Conservation (phyloP, 2,113 vertebrate genomes). For the Okapia johnstoni region DNA sequence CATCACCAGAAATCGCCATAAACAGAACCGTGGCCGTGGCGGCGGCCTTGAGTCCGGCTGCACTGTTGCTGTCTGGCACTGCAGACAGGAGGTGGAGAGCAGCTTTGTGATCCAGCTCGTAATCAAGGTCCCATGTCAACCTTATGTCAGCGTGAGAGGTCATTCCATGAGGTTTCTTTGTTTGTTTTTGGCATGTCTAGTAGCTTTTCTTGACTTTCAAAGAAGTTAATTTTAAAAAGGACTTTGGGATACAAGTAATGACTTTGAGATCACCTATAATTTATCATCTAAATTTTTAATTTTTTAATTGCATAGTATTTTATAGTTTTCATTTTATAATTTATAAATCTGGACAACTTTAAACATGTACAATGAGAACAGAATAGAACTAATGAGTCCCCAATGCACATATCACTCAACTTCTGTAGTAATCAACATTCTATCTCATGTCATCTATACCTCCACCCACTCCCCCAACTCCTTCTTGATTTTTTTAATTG, state of each 20-base stretch:
- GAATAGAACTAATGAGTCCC: not conserved
- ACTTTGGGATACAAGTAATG: not conserved
- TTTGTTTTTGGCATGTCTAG: not conserved
- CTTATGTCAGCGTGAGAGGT: too few species aligned
- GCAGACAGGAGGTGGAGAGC: not conserved
- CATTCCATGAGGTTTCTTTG: not conserved
- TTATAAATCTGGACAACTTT: not conserved
- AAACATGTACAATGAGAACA: not conserved
- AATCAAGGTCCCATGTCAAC: fast-evolving
- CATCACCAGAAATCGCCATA: not conserved
- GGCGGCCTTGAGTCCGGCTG: not conserved
- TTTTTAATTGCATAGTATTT: not conserved
- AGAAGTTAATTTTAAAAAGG: not conserved
- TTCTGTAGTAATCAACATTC: not conserved
- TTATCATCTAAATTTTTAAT: not conserved
- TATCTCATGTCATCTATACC: not conserved
- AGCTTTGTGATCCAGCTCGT: not conserved
- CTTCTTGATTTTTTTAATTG: not conserved
- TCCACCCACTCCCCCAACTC: not conserved
- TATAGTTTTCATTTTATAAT: not conserved
- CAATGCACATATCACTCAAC: not conserved
- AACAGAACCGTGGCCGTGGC: fast-evolving
- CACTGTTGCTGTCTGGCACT: fast-evolving
- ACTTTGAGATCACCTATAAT: not conserved
- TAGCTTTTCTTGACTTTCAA: not conserved